phyloP scores from a whole-genome alignment of 2,797 vertebrate genomes.

The Rhodeus uyekii region DNA sequence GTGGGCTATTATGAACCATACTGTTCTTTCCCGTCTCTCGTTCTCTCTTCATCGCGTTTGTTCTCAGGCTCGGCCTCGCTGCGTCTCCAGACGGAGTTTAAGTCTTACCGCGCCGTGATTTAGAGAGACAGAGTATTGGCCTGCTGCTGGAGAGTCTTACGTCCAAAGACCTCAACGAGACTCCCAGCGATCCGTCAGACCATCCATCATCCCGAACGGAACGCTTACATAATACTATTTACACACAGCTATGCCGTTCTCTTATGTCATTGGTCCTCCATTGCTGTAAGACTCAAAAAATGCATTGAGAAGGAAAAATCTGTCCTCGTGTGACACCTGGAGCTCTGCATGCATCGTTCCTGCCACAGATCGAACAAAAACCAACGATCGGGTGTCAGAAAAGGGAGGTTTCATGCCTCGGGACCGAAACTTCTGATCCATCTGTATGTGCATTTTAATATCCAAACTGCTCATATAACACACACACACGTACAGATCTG shows the following conservation, averaged over 20 bases:
- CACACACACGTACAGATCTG: background rate
- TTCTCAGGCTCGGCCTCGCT: background rate
- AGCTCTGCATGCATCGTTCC: background rate
- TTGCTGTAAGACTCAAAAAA: constrained; percentile 40
- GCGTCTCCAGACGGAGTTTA: background rate
- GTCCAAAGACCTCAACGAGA: constrained; percentile 42
- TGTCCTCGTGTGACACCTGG: background rate
- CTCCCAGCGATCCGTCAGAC: constrained; percentile 46
- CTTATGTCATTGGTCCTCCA: background rate
- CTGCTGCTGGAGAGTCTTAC: constrained; percentile 33
- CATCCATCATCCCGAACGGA: constrained; percentile 63
- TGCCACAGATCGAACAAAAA: background rate
- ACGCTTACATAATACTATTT: constrained; percentile 71
- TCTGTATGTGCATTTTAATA: background rate
- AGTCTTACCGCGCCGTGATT: background rate
- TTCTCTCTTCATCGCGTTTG: background rate
- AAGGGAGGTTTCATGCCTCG: background rate
- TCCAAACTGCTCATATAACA: background rate
- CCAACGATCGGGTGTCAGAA: background rate
- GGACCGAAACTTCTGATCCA: background rate
- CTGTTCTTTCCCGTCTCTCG: background rate
- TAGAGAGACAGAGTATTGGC: constrained; percentile 8
- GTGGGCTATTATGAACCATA: background rate
- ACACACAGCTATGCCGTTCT: constrained; percentile 22
- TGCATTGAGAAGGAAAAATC: background rate